Evolutionary conservation across 2,113 vertebrate genomes (phyloP).

Genomic region (Catharus bicknelli): DNA sequence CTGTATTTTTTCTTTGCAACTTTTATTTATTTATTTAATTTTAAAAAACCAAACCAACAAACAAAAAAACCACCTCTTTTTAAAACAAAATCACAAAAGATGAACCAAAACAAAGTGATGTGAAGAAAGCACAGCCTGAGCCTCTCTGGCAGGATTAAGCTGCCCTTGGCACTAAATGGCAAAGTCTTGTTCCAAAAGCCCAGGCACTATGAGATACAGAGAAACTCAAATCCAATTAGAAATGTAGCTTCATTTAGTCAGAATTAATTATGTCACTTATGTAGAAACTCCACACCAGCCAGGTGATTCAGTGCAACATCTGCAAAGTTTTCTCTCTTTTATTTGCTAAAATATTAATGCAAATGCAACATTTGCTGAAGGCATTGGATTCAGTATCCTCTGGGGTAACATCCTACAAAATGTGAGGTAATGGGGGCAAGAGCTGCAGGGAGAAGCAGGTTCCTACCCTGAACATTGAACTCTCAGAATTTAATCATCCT

Average conservation of each 20-base stretch:
- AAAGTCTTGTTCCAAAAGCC: neutral
- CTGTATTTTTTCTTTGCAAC: neutral
- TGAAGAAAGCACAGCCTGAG: neutral
- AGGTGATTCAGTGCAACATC: neutral
- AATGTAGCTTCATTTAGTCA: neutral
- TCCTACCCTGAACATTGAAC: neutral
- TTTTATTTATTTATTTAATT: neutral
- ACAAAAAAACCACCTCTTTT: fast-evolving
- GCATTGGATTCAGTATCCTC: neutral
- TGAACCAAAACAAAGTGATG: neutral
- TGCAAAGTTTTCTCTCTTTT: neutral
- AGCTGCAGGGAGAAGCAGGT: neutral
- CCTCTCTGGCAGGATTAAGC: neutral
- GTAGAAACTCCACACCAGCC: neutral
- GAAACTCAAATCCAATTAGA: conserved; percentile 3
- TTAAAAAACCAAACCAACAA: too few relatives aligned
- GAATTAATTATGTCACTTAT: neutral
- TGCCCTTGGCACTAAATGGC: neutral
- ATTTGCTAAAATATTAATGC: conserved; percentile 31
- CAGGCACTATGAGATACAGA: fast-evolving
- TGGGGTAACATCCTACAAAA: neutral
- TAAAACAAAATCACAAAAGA: neutral
- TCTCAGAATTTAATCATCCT: neutral
- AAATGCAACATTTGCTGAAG: neutral
- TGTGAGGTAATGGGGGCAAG: neutral